These are phyloP conservation scores for Arvicanthis niloticus DNA, from an alignment of 2,113 vertebrate genomes.

Conservation along the genomic window DNA sequence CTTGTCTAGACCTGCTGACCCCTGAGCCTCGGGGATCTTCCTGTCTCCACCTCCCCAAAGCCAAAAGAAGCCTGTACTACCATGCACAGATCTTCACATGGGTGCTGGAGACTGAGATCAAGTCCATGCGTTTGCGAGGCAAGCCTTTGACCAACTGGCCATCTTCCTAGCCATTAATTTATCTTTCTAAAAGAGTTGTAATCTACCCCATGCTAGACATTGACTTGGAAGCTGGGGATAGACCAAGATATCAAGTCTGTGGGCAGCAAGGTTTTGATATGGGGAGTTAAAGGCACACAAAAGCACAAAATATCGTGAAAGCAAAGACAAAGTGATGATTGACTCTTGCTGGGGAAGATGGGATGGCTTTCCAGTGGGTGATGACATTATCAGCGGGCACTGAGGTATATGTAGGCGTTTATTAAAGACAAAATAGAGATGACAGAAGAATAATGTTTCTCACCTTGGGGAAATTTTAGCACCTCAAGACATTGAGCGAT, in stretches of 20 bases:
- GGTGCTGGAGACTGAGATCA: neutral
- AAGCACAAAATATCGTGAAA: neutral
- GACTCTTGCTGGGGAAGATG: neutral
- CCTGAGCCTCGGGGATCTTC: neutral
- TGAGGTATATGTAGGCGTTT: neutral
- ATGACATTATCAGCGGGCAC: neutral
- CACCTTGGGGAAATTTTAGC: neutral
- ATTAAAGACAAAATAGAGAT: neutral
- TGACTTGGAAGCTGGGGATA: neutral
- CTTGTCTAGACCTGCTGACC: neutral
- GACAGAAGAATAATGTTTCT: neutral
- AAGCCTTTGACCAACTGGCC: neutral
- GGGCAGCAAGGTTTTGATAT: neutral
- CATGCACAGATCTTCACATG: neutral
- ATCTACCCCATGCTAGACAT: neutral
- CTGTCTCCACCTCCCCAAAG: neutral
- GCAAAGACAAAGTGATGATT: neutral
- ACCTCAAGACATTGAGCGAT: neutral
- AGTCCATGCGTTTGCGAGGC: neutral
- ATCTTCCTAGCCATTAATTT: neutral
- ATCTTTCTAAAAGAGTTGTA: neutral
- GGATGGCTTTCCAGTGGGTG: neutral
- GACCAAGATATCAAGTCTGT: neutral
- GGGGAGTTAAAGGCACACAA: neutral
- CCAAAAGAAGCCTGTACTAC: neutral